Evolutionary conservation across 2,113 vertebrate species (phyloP), one percentile per base, ranked within the genome.

Genomic region (Poeciliopsis prolifica): DNA sequence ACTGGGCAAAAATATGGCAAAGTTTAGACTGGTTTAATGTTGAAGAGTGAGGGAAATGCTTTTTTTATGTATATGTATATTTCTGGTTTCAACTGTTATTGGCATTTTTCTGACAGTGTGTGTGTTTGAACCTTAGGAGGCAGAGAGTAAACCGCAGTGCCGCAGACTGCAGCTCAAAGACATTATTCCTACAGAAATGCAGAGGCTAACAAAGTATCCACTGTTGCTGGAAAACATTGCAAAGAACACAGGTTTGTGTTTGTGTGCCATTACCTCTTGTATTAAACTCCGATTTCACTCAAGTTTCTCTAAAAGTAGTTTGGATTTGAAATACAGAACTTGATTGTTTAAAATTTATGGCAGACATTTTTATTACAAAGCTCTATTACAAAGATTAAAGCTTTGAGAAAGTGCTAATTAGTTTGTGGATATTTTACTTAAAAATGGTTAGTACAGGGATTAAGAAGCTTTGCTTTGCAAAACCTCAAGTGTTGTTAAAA

Each of bases 141-240:
- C 97, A 0, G 96, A 97, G 91, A 97, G 96, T 84, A 95, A 93
- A 4, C 95, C 96, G 0, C 93, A 96, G 67, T 98, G 97, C 85
- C 93, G 97, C 64, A 94, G 97, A 70, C 93, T 97, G 54, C 97
- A 98, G 89, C 92, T 98, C 66, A 97, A 97, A 87, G 97, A 98
- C 89, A 97, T 98, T 82, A 97, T 98, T 63, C 97, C 97, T 44
- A 96, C 92, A 0, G 96, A 97, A 89, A 98, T 97, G 97, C 97
- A 97, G 90, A 94, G 97, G 9, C 92, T 98, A 35, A 98, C 96
- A 75, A 98, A 98, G 84, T 98, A 98, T 79, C 97, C 97, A 0
- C 86, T 98, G 69, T 94, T 98, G 60, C 94, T 98, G 79, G 96
- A 97, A 79, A 97, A 96, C 85, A 96, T 98, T 2, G 96, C 94